A percentile compares a stretch with the other conserved stretches of the same genome.
Conservation (phyloP, 2,797 vertebrate genomes). For the Moxostoma hubbsi region DNA sequence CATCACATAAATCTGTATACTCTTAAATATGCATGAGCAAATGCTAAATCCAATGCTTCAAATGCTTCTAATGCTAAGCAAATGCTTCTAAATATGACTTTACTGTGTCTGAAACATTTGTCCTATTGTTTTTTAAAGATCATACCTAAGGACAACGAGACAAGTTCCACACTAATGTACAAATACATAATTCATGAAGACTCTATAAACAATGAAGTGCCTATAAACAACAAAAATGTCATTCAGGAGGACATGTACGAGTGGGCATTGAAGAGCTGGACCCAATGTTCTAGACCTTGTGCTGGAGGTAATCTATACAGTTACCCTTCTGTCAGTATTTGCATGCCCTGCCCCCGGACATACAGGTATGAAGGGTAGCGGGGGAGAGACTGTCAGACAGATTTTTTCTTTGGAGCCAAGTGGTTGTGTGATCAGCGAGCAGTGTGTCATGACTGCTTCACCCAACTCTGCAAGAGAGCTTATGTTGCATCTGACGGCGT, state of each 20-base stretch:
- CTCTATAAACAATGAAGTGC: conserved; percentile 73
- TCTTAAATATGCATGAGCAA: conserved; percentile 15
- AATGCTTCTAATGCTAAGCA: neutral
- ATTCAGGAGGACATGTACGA: conserved; percentile 93
- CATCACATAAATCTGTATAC: conserved; percentile 33
- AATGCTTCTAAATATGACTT: conserved; percentile 5
- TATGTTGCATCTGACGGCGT: no score
- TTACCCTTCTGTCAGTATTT: no score
- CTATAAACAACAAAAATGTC: conserved; percentile 95
- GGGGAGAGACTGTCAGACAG: no score
- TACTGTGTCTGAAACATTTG: conserved; percentile 3
- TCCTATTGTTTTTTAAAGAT: conserved; percentile 76
- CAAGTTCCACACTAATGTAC: conserved; percentile 90
- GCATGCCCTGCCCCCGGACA: no score
- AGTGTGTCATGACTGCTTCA: no score
- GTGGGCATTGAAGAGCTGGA: conserved; percentile 98
- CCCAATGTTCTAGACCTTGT: conserved; percentile 91
- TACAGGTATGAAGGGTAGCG: no score
- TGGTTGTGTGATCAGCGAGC: no score
- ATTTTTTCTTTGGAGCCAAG: no score
- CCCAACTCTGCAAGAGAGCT: no score
- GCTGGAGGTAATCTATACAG: conserved; percentile 83
- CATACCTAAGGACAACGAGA: conserved; percentile 92
- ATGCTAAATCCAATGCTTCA: conserved; percentile 3
- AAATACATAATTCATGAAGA: conserved; percentile 98